phyloP scores from a whole-genome alignment of 2,113 vertebrate genomes.

The Falco punctatus region DNA sequence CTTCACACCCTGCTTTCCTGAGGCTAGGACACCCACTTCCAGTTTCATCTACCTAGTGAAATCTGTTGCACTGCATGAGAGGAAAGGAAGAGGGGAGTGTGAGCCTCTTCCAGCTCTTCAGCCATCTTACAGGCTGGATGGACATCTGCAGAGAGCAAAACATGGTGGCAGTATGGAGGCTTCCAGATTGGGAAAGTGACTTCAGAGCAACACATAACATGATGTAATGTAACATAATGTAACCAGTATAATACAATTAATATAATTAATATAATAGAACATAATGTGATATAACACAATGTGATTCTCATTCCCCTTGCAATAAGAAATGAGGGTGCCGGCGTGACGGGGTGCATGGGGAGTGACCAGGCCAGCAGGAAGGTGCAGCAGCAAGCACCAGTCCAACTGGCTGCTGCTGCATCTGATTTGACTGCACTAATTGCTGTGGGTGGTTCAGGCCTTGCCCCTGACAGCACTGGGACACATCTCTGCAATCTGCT shows the following conservation, averaged over 20 bases:
- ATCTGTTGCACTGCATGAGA: neutral
- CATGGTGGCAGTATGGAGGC: neutral
- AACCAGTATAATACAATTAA: neutral
- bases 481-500: constrained; percentile 55
- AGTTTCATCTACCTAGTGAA: neutral
- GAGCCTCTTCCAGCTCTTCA: neutral
- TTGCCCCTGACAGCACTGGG: constrained; percentile 48
- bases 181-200: neutral
- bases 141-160: neutral
- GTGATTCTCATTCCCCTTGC: neutral
- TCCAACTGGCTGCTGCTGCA: neutral
- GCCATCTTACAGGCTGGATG: neutral
- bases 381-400: neutral
- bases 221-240: neutral
- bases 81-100: neutral
- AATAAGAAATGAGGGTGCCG: neutral
- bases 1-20: neutral
- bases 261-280: neutral
- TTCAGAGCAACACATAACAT: neutral
- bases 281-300: neutral
- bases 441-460: constrained; percentile 36
- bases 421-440: constrained; percentile 49
- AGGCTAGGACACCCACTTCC: neutral
- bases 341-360: accelerated
- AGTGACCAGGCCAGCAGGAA: neutral